These are phyloP conservation scores for Varanus komodoensis DNA, from an alignment of 2,113 vertebrate genomes.

Conservation along the genomic window DNA sequence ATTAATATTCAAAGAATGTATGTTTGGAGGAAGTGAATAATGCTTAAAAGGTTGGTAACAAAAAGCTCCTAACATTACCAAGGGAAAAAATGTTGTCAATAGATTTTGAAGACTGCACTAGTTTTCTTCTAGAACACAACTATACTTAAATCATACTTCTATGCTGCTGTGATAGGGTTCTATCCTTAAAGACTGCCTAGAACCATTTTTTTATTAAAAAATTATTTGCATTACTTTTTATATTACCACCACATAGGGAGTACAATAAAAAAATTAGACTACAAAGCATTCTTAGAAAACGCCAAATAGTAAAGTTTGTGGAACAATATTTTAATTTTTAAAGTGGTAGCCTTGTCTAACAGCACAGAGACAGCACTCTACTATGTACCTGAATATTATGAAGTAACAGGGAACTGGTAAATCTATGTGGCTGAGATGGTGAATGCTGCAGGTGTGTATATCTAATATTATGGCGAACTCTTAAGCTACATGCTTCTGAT, in stretches of 20 bases:
- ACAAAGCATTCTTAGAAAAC: background rate
- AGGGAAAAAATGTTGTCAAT: background rate
- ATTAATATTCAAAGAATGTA: background rate
- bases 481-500: too few relatives aligned
- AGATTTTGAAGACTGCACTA: background rate
- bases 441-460: background rate
- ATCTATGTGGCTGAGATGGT: background rate
- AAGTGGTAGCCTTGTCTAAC: background rate
- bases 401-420: background rate
- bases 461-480: background rate
- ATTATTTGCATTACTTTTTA: background rate
- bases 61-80: background rate
- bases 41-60: background rate
- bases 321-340: background rate
- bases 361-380: background rate
- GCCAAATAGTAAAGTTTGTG: accelerated
- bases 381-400: background rate
- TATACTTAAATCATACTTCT: background rate
- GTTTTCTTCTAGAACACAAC: accelerated
- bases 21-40: background rate
- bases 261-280: background rate
- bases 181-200: too few relatives aligned
- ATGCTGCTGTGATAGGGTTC: too few relatives aligned
- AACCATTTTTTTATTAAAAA: background rate
- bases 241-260: background rate